Percentiles rank a stretch among this genome's conserved stretches.
phyloP scores from a whole-genome alignment of 2,113 vertebrate genomes.

The Mustelus asterias region DNA sequence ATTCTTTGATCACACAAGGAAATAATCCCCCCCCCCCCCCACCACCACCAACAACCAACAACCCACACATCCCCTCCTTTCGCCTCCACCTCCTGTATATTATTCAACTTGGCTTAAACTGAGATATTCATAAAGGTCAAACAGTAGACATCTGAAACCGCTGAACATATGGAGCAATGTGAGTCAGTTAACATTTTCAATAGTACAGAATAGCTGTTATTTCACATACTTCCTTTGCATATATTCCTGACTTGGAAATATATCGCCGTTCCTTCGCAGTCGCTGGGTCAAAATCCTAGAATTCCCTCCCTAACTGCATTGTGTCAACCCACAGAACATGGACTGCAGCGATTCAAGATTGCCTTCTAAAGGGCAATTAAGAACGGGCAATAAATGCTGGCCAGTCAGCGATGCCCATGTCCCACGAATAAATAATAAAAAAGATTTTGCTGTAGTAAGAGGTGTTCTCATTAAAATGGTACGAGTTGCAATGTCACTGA shows the following conservation, averaged over 20 bases:
- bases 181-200: neutral
- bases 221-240: constrained; percentile 13
- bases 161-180: neutral
- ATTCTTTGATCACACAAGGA: neutral
- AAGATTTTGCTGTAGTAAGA: neutral
- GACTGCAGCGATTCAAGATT: no score
- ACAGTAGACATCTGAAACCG: constrained; percentile 9
- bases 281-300: no score
- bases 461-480: neutral
- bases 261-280: no score
- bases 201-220: constrained; percentile 12
- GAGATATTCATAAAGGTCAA: constrained; percentile 31
- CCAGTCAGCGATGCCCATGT: no score
- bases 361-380: no score
- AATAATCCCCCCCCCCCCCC: neutral
- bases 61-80: neutral
- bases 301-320: no score
- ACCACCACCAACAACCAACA: neutral
- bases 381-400: no score
- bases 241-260: no score
- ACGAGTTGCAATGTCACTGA: neutral
- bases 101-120: constrained; percentile 19
- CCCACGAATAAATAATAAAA: no score
- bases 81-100: neutral
- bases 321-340: no score